Evolutionary conservation across 37 sponge, comb jelly and placozoan species (phyloP), one percentile per base, ranked within the genome.

Genomic region (Theonella swinhoei): DNA sequence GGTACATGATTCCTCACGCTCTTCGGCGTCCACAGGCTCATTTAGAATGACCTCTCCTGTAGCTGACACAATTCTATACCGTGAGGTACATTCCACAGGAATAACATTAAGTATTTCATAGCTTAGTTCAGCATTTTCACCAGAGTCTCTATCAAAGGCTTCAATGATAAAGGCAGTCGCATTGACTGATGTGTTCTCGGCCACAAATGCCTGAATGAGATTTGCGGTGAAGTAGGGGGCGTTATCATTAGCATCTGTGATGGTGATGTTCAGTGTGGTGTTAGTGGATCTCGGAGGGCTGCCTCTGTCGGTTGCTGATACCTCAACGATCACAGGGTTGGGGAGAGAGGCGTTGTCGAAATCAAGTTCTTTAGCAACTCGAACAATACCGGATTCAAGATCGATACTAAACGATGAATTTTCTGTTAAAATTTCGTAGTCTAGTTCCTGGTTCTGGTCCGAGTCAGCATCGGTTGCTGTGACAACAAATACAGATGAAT

Each of bases 221-320:
- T 11, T 22, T 22, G 25, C 23, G 11, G 20, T 23, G 66, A 92
- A 92, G 5, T 75, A 63, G 20, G 93, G 93, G 3, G 74, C 64
- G 65, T 92, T 92, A 86, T 92, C 89, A 78, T 92, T 92, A 1
- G 64, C 42, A 77, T 92, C 89, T 8, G 29, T 19, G 39, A 92
- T 64, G 22, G 23, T 81, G 24, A 92, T 81, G 7, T 64, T 62
- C 30, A 88, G 23, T 14, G 72, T 63, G 24, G 70, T 66, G 35
- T 76, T 76, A 7, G 68, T 40, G 39, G 54, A 71, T 17, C 81
- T 62, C 22, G 78, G 59, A 32, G 78, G 76, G 14, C 47, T 32
- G 3, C 86, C 82, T 20, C 33, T 33, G 33, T 90, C 81, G 25
- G 72, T 75, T 22, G 72, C 92, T 11, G 42, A 33, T 5, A 84